Percentiles rank a stretch among this genome's conserved stretches.
Conservation (phyloP, 1,140 invertebrate genomes). For the Parasteatoda tepidariorum region DNA sequence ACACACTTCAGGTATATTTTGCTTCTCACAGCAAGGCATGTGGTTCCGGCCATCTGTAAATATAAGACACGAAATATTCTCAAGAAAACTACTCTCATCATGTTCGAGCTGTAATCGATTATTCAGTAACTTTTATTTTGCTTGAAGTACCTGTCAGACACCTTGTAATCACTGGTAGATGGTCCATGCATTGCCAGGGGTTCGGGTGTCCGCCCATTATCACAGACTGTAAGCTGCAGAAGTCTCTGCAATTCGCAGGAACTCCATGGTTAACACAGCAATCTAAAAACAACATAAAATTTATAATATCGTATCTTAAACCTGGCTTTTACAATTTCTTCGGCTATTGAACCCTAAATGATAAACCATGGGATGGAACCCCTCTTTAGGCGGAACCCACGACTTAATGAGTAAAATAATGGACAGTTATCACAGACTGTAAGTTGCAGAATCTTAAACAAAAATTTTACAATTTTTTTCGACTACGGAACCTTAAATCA, state of each 20-base stretch:
- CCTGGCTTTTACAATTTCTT: too few species aligned
- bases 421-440: neutral
- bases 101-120: neutral
- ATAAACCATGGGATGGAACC: too few species aligned
- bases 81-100: neutral
- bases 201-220: slow-evolving; percentile 82
- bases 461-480: too few species aligned
- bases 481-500: too few species aligned
- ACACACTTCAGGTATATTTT: slow-evolving; percentile 83
- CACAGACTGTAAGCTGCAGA: slow-evolving; percentile 85
- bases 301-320: too few species aligned
- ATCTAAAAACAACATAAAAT: slow-evolving; percentile 66
- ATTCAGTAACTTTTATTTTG: slow-evolving; percentile 6
- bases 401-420: too few species aligned
- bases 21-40: slow-evolving; percentile 83
- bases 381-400: too few species aligned
- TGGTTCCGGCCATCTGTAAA: slow-evolving; percentile 80
- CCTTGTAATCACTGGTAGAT: slow-evolving; percentile 80
- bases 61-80: neutral
- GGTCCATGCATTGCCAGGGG: slow-evolving; percentile 80
- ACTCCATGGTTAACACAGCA: slow-evolving; percentile 80
- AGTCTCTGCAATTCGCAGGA: slow-evolving; percentile 77
- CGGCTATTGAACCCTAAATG: too few species aligned
- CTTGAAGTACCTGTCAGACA: slow-evolving; percentile 71
- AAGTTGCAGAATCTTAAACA: too few species aligned